Evolutionary conservation across 2,888 invertebrate species (phyloP).

Genomic region (Eulithis testata): DNA sequence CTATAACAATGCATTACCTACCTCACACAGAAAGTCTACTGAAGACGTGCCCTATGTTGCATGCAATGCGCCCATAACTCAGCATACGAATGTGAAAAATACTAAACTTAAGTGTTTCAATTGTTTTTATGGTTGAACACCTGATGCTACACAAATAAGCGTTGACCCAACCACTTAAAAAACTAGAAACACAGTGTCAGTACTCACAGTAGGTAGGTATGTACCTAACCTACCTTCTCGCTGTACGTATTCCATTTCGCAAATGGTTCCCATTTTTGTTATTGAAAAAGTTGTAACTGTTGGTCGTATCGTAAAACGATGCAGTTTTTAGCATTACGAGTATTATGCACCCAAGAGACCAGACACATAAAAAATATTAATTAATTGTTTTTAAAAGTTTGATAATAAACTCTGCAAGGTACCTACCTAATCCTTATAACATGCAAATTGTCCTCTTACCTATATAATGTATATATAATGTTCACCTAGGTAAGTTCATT

Average conservation of each 20-base stretch:
- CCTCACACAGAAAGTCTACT: too few species aligned
- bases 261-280: constrained; percentile 55
- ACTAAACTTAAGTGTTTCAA: background rate
- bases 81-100: too few species aligned
- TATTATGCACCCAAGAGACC: background rate
- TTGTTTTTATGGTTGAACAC: background rate
- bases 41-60: too few species aligned
- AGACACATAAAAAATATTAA: background rate
- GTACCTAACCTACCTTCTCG: background rate
- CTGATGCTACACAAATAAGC: constrained; percentile 9
- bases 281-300: constrained; percentile 49
- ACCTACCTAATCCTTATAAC: too few species aligned
- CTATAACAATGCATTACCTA: too few species aligned
- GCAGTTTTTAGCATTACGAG: background rate
- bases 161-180: constrained; percentile 33
- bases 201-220: constrained; percentile 2
- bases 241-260: constrained; percentile 47
- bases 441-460: too few species aligned
- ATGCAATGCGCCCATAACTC: too few species aligned
- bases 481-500: too few species aligned
- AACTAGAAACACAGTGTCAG: constrained; percentile 36
- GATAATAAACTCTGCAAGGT: too few species aligned
- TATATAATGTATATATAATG: too few species aligned
- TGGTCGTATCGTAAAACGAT: constrained; percentile 11
- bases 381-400: background rate